phyloP scores from a whole-genome alignment of 2,113 vertebrate species.

The Calidris pugnax region DNA sequence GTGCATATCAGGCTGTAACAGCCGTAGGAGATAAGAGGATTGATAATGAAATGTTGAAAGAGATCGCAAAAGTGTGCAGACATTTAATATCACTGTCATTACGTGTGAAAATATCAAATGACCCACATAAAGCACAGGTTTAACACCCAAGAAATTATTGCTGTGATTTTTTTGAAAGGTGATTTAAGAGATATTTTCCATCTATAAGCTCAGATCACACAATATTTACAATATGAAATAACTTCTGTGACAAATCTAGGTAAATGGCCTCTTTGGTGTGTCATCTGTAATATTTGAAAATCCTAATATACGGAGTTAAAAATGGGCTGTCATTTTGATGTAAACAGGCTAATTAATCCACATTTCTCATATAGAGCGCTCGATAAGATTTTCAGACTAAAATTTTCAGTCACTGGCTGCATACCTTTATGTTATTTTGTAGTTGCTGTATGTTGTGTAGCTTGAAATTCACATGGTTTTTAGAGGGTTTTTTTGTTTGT shows the following conservation, averaged over 20 bases:
- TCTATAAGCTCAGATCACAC: neutral
- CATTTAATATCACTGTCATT: neutral
- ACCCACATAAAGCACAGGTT: neutral
- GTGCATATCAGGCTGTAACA: neutral
- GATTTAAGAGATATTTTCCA: neutral
- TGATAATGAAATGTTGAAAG: neutral
- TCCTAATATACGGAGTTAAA: neutral
- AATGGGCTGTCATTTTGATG: neutral
- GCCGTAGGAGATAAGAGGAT: neutral
- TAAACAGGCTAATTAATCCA: neutral
- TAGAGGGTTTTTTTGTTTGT: neutral
- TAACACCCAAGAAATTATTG: neutral
- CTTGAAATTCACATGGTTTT: neutral
- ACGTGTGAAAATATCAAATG: neutral
- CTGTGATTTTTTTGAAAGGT: neutral
- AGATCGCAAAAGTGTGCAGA: neutral
- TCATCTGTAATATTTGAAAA: neutral
- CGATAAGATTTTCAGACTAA: neutral
- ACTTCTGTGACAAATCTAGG: neutral
- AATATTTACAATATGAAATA: neutral
- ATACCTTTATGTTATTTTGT: neutral
- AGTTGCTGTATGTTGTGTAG: accelerated
- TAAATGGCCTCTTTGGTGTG: neutral
- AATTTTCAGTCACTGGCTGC: neutral
- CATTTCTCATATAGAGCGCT: neutral